Evolutionary conservation across 1,140 invertebrate genomes (phyloP).

Genomic region (Bombus polaris): DNA sequence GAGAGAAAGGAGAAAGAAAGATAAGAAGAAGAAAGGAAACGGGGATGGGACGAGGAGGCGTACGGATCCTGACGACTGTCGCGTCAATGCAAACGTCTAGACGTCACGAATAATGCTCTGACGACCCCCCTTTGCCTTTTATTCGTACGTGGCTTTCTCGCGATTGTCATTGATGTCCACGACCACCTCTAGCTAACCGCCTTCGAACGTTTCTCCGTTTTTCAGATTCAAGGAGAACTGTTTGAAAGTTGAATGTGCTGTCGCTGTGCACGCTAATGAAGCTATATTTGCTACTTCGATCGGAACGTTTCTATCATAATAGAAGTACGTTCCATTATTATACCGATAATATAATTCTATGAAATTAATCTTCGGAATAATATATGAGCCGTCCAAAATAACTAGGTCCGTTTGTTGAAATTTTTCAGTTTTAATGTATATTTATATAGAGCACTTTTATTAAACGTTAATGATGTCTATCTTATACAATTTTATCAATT

Average conservation of each 20-base stretch:
- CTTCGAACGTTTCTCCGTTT: not conserved
- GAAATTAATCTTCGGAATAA: too few relatives aligned
- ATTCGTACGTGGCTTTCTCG: not conserved
- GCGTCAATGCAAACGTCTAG: conserved; percentile 62
- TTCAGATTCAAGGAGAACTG: not conserved
- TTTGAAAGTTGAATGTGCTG: not conserved
- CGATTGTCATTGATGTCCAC: conserved; percentile 15
- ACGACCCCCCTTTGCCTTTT: conserved; percentile 8
- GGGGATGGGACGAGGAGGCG: conserved; percentile 29
- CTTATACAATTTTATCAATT: too few relatives aligned
- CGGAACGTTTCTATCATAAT: too few relatives aligned
- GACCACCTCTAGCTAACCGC: not conserved
- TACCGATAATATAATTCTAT: too few relatives aligned
- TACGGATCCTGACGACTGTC: conserved; percentile 58
- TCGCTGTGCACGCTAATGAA: not conserved
- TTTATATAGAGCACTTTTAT: too few relatives aligned
- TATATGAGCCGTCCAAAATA: too few relatives aligned
- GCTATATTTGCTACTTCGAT: too few relatives aligned
- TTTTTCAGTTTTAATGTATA: too few relatives aligned
- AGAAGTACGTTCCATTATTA: too few relatives aligned
- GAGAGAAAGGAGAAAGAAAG: conserved; percentile 36
- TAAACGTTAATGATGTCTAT: too few relatives aligned
- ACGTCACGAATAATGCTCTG: conserved; percentile 32
- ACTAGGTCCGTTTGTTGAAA: too few relatives aligned
- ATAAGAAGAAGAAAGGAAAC: conserved; percentile 48